Conservation (phyloP, 1,140 invertebrate genomes). For the Drosophila oshimai region DNA sequence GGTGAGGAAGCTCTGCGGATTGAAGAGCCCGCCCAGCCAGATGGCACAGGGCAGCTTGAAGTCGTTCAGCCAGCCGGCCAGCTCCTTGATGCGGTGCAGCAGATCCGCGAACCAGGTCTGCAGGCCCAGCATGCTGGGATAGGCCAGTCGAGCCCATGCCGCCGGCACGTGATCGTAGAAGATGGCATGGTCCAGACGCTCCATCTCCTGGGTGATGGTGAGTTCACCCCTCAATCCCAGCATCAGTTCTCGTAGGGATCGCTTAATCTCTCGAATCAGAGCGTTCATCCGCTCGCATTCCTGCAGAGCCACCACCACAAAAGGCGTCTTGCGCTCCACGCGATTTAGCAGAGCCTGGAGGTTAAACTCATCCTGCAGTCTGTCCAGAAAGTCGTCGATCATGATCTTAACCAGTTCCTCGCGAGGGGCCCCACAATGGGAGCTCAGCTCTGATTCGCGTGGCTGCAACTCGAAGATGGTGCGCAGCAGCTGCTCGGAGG, state of each 20-base stretch:
- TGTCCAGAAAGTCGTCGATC: conserved; percentile 95
- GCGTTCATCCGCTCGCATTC: conserved; percentile 98
- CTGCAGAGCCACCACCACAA: conserved; percentile 96
- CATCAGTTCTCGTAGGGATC: conserved; percentile 93
- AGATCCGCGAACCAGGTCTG: conserved; percentile 95
- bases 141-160: conserved; percentile 92
- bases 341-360: conserved; percentile 93
- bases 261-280: conserved; percentile 90
- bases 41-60: conserved; percentile 92
- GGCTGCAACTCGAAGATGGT: conserved; percentile 97
- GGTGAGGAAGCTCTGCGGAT: conserved; percentile 97
- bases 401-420: conserved; percentile 94
- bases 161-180: conserved; percentile 94
- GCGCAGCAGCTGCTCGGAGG: conserved; percentile 93
- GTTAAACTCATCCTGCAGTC: conserved; percentile 95
- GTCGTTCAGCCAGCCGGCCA: conserved; percentile 91
- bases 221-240: conserved; percentile 96
- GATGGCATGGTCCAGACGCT: conserved; percentile 91
- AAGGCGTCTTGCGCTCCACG: conserved; percentile 95
- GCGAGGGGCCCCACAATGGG: conserved; percentile 88
- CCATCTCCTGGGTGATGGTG: conserved; percentile 97
- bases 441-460: conserved; percentile 89
- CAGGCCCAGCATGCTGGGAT: conserved; percentile 93
- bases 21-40: conserved; percentile 97
- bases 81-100: conserved; percentile 90